A percentile compares a stretch with the other conserved stretches of the same genome.
These are phyloP conservation scores for Nothoprocta pentlandii DNA, from an alignment of 2,113 vertebrate genomes.

Conservation along the genomic window DNA sequence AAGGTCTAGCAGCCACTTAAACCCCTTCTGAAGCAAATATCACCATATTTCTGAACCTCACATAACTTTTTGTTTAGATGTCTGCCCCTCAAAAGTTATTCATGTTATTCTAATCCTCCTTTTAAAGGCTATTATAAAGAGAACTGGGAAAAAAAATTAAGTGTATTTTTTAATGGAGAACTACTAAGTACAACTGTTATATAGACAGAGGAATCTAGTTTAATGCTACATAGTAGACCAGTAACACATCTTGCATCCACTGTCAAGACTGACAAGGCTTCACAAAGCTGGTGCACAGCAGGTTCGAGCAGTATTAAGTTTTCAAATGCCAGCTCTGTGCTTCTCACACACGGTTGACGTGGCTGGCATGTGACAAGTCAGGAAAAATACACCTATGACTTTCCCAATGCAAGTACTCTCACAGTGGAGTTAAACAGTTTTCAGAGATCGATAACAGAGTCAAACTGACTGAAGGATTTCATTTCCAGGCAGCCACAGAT, in stretches of 20 bases:
- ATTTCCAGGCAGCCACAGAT: not conserved
- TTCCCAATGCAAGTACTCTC: not conserved
- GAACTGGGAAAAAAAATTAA: not conserved
- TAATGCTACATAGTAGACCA: not conserved
- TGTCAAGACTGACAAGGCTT: not conserved
- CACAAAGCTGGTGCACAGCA: constrained; percentile 10
- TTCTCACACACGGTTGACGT: not conserved
- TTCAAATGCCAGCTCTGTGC: constrained; percentile 8
- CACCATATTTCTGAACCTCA: not conserved
- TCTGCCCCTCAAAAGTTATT: not conserved
- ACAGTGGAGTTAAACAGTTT: not conserved
- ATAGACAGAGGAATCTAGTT: not conserved
- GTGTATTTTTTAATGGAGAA: not conserved
- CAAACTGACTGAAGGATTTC: not conserved
- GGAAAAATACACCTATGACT: rapidly evolving
- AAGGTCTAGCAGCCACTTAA: constrained; percentile 3
- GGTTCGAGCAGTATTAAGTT: not conserved
- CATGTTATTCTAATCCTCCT: not conserved
- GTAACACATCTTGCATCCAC: not conserved
- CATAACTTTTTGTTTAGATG: not conserved
- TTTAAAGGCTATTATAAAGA: not conserved
- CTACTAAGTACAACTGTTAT: not conserved
- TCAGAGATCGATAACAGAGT: not conserved
- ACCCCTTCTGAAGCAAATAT: not conserved
- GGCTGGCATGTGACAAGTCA: not conserved